A percentile compares a stretch with the other conserved stretches of the same genome.
phyloP scores from a whole-genome alignment of 2,797 vertebrate genomes.

The Erithacus rubecula region DNA sequence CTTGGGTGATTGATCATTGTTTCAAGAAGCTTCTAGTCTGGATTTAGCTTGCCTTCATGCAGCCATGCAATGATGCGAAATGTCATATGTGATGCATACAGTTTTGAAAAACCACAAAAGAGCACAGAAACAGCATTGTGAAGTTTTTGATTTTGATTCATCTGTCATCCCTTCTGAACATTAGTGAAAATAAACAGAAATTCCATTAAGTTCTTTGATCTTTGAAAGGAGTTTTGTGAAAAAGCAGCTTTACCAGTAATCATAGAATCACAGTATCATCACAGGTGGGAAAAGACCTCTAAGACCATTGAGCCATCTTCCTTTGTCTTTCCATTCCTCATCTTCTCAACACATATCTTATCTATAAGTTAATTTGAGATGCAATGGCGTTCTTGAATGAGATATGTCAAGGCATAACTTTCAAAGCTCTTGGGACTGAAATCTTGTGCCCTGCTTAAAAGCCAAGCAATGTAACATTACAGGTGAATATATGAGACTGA shows the following conservation, averaged over 20 bases:
- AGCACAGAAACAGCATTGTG: neutral
- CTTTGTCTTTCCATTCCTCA: neutral
- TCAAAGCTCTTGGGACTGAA: neutral
- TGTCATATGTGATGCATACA: neutral
- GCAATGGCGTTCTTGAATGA: neutral
- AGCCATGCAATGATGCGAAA: neutral
- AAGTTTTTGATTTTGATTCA: slow-evolving; percentile 9
- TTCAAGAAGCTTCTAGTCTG: neutral
- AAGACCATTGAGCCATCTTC: neutral
- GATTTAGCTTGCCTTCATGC: neutral
- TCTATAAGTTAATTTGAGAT: neutral
- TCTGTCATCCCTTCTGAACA: neutral
- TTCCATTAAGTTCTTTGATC: neutral
- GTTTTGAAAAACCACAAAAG: neutral
- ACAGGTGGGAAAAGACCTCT: neutral
- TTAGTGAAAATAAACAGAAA: neutral
- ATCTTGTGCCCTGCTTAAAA: neutral
- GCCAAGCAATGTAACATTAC: neutral
- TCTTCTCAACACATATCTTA: neutral
- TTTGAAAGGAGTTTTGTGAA: neutral
- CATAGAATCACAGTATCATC: neutral
- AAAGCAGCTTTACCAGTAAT: neutral
- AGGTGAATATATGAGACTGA: neutral
- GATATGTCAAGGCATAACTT: neutral
- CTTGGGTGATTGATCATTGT: slow-evolving; percentile 2